These are phyloP conservation scores for Ochropleura plecta DNA, from an alignment of 2,888 invertebrate genomes.

Conservation along the genomic window DNA sequence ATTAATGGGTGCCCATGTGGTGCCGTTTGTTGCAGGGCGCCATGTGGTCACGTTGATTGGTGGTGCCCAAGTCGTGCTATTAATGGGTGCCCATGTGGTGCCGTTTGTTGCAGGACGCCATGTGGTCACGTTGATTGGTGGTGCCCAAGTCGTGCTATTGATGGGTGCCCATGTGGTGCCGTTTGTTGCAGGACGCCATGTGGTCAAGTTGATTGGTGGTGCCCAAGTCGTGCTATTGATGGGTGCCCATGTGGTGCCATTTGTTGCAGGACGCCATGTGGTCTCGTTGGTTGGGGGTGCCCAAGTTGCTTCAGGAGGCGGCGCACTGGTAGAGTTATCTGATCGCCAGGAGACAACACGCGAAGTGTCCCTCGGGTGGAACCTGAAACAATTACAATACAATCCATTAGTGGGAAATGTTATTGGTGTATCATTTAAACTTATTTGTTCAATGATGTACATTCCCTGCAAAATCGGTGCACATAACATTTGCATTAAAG, in stretches of 20 bases:
- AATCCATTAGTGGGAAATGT: neutral
- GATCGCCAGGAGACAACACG: constrained; percentile 10
- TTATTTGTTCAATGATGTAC: no score
- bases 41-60: neutral
- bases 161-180: constrained; percentile 9
- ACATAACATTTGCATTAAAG: no score
- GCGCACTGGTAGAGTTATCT: neutral
- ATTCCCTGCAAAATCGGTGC: no score
- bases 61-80: neutral
- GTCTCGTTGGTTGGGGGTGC: neutral
- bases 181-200: neutral
- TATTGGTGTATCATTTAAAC: no score
- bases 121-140: neutral
- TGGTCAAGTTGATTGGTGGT: neutral
- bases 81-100: neutral
- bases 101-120: neutral
- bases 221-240: neutral
- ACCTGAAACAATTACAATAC: constrained; percentile 16
- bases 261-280: neutral
- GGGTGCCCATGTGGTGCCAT: neutral
- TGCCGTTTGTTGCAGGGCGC: neutral
- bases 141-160: constrained; percentile 1
- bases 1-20: neutral
- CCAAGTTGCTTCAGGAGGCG: neutral
- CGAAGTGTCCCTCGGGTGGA: constrained; percentile 27